Base-by-base conservation (phyloP, 2,113 vertebrate species). In the Egretta garzetta region DNA sequence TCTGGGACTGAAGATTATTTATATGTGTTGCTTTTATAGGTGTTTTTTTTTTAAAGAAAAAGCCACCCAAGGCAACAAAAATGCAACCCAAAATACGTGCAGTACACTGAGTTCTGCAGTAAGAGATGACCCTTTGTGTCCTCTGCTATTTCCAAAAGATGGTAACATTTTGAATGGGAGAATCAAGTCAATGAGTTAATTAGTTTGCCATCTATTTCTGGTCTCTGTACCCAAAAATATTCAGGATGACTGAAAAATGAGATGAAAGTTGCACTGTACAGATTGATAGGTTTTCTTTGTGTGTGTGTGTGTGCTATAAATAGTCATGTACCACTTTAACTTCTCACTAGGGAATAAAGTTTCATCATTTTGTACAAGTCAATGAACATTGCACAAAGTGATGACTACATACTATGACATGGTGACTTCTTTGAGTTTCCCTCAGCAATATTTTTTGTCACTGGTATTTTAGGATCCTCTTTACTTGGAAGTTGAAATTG, bases 331-430 rank as follows among this genome's bases (percentile, higher is more conserved):
- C 39, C 80, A 91, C 70, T 95, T 96, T 28, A 82, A 20, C 66
- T 80, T 94, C 84, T 95, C 89, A 90, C 58, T 9, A 39, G 86
- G 70, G 86, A 96, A 64, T 88, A 91, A 80, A 67, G 58, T 89
- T 91, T 89, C 66, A 72, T 93, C 64, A 55, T 88, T 80, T 87
- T 70, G 55, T 79, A 47, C 80, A 87, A 86, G 91, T 89, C 91
- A 96, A 37, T 80, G 83, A 96, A 84, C 80, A 75, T 16, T 97
- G 83, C 83, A 91, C 84, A 91, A 91, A 91, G 49, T 96, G 91
- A 96, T 91, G 93, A 66, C 32, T 96, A 87, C 41, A 39, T 41
- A 26, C 39, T 71, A 14, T 93, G 93, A 79, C 86, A 91, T 13
- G 28, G 53, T 94, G 86, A 60, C 45, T 82, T 88, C 56, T 75